A percentile compares a stretch with the other conserved stretches of the same genome.
phyloP scores from a whole-genome alignment of 1,140 invertebrate species.

The Eulimnadia texana region DNA sequence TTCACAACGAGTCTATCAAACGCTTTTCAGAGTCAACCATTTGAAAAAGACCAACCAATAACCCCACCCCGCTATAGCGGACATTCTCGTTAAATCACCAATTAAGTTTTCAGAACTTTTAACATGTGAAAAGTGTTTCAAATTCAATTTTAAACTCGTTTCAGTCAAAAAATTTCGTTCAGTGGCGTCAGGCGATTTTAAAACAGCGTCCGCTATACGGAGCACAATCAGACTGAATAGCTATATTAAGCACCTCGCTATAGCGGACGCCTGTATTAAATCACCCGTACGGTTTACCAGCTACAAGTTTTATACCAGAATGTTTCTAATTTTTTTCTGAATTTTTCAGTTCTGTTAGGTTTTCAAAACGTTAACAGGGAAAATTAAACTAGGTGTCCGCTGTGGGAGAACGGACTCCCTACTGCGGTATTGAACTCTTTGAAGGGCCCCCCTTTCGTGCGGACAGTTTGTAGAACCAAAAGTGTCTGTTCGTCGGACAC shows the following conservation, averaged over 20 bases:
- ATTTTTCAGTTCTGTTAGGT: neutral
- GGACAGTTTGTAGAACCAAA: neutral
- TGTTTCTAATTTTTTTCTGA: neutral
- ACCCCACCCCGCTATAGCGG: neutral
- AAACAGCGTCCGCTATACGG: neutral
- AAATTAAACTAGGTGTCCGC: neutral
- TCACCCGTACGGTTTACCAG: neutral
- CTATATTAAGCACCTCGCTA: neutral
- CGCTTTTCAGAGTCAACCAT: neutral
- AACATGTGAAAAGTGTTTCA: neutral
- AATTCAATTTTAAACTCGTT: neutral
- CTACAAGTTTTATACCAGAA: neutral
- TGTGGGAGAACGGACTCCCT: neutral
- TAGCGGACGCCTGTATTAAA: neutral
- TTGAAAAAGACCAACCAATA: neutral
- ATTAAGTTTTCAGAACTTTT: neutral
- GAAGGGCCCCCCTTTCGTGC: neutral
- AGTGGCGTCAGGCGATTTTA: no score
- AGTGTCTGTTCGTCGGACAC: neutral
- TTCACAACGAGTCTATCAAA: neutral
- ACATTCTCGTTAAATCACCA: neutral
- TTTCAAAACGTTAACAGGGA: neutral
- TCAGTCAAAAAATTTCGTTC: no score
- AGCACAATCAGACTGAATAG: neutral
- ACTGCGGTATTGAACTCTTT: neutral